These are phyloP conservation scores for Saccostrea cuccullata DNA, from an alignment of 1,140 invertebrate genomes.

Conservation along the genomic window DNA sequence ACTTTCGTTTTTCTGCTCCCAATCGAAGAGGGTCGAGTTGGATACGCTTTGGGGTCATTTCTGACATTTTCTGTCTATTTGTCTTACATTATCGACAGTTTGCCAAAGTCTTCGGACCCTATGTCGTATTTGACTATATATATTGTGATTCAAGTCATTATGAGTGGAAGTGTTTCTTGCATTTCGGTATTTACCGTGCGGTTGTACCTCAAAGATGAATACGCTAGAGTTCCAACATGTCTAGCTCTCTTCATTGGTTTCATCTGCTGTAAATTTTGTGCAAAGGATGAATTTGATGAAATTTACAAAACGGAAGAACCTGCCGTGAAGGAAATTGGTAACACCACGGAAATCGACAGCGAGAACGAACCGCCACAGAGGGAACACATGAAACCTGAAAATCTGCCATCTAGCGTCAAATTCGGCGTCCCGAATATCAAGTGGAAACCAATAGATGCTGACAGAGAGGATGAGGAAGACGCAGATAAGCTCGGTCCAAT, in stretches of 20 bases:
- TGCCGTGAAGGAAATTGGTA: background rate
- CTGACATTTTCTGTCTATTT: constrained; percentile 55
- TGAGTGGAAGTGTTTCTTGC: constrained; percentile 35
- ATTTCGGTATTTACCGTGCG: constrained; percentile 53
- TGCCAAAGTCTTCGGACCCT: constrained; percentile 50
- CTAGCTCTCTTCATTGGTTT: constrained; percentile 42
- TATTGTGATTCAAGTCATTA: constrained; percentile 46
- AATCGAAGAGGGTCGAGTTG: constrained; percentile 48
- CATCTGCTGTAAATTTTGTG: constrained; percentile 51
- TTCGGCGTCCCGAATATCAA: constrained; percentile 55
- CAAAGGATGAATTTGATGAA: constrained; percentile 24
- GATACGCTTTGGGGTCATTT: constrained; percentile 52
- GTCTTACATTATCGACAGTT: constrained; percentile 45
- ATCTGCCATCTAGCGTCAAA: constrained; percentile 43
- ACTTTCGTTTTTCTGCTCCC: constrained; percentile 52
- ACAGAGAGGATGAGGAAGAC: constrained; percentile 18
- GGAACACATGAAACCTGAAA: background rate
- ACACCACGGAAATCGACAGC: background rate
- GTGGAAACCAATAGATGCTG: constrained; percentile 36
- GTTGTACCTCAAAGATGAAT: constrained; percentile 44
- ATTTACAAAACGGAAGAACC: background rate
- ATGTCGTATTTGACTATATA: constrained; percentile 51
- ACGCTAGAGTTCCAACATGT: constrained; percentile 38
- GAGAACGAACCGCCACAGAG: background rate
- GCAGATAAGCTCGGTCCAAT: constrained; percentile 6